Conservation (phyloP, 2,888 invertebrate genomes). For the Lepidonotus clava region DNA sequence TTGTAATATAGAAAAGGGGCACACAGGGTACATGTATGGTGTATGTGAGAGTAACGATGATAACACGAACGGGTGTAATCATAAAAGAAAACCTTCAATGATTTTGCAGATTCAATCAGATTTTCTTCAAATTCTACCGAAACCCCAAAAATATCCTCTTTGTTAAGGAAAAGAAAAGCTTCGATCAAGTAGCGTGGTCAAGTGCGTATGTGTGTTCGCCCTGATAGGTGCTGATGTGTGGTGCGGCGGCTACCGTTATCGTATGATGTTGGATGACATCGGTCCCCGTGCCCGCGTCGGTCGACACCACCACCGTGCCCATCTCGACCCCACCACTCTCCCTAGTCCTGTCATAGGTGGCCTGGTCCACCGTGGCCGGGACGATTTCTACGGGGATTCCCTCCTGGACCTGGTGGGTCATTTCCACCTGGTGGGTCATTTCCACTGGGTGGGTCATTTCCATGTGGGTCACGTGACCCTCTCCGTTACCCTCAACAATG, state of each 20-base stretch:
- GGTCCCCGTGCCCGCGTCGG: neutral
- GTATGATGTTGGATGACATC: too few relatives aligned
- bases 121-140: too few relatives aligned
- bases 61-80: too few relatives aligned
- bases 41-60: too few relatives aligned
- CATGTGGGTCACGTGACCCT: neutral
- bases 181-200: slow-evolving; percentile 17
- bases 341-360: neutral
- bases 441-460: neutral
- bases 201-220: slow-evolving; percentile 38
- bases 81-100: too few relatives aligned
- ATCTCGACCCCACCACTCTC: neutral
- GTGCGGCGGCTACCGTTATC: neutral
- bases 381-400: neutral
- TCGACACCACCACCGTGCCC: too few relatives aligned
- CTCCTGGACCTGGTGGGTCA: neutral
- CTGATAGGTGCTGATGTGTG: slow-evolving; percentile 15
- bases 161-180: too few relatives aligned
- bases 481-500: neutral
- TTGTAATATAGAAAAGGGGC: too few relatives aligned
- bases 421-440: neutral
- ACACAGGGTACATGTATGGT: too few relatives aligned
- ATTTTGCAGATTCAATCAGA: too few relatives aligned
- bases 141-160: too few relatives aligned
- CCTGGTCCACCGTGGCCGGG: neutral